Evolutionary conservation across 2,113 vertebrate genomes (phyloP), one percentile per base, ranked within the genome.

Genomic region (Hypomesus transpacificus): DNA sequence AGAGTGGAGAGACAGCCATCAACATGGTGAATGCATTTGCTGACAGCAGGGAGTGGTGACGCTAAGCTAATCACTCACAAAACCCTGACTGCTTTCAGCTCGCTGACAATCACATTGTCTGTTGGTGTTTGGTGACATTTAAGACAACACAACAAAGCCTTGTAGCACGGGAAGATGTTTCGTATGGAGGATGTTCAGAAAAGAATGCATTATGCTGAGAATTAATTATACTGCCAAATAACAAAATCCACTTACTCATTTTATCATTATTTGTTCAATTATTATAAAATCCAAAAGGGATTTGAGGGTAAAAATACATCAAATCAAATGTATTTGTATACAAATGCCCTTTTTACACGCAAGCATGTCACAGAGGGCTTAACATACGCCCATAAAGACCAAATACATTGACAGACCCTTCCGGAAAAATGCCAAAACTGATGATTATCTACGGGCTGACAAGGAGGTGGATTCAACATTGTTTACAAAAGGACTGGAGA

Each of bases 161-260:
- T 58, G 70, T 61, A 51, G 11, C 39, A 2, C 22, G 57, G 73
- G 72, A 62, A 79, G 73, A 80, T 83, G 67, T 75, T 79, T 26
- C 31, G 31, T 34, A 34, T 34, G 31, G 31, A 34, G 4, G 31
- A 34, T 34, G 31, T 4, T 34, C 4, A 4, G 7, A 34, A 34
- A 34, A 6, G 5, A 34, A 5, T 71, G 34, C 1, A 61, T 1
- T 18, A 68, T 46, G 13, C 7, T 46, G 75, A 76, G 26, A 8
- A 84, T 82, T 77, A 79, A 80, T 83, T 83, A 82, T 79, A 73
- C 53, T 67, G 71, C 64, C 24, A 75, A 84, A 82, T 77, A 68
- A 24, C n/a, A 68, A 76, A 66, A 82, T 80, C 61, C 79, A 73
- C 77, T 89, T 84, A 82, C 75, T 84, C 81, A 87, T 82, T 82